Percentiles rank a stretch among this genome's conserved stretches.
phyloP scores from a whole-genome alignment of 2,888 invertebrate genomes.

The Macrosiphum euphorbiae region DNA sequence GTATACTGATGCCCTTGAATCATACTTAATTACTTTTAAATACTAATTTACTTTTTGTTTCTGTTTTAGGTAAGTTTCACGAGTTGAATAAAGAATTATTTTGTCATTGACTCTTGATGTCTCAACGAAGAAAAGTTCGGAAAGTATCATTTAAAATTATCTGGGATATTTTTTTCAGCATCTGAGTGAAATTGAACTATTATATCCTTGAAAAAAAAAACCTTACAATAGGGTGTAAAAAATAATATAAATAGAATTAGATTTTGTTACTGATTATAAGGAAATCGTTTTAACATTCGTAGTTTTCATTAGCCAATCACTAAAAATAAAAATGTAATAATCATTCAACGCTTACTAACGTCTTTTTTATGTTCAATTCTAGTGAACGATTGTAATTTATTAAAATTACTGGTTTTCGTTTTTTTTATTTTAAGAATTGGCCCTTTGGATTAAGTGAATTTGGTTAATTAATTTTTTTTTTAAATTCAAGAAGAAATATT shows the following conservation, averaged over 20 bases:
- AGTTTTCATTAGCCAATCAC: neutral
- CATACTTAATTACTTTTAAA: neutral
- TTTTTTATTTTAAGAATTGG: neutral
- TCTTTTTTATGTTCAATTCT: neutral
- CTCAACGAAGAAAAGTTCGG: neutral
- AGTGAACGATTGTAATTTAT: neutral
- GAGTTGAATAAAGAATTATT: neutral
- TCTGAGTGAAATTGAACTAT: neutral
- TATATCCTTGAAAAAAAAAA: neutral
- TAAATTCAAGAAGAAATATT: neutral
- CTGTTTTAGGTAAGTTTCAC: slow-evolving; percentile 54
- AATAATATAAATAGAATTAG: neutral
- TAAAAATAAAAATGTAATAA: slow-evolving; percentile 39
- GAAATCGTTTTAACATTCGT: neutral
- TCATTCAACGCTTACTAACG: neutral
- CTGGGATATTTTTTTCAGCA: neutral
- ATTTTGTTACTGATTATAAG: neutral
- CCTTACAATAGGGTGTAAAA: neutral
- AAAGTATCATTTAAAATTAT: slow-evolving; percentile 29
- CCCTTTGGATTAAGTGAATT: neutral
- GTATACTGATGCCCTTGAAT: neutral
- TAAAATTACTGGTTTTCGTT: slow-evolving; percentile 29
- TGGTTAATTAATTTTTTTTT: slow-evolving; percentile 28
- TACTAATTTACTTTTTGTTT: slow-evolving; percentile 20
- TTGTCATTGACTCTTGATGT: neutral